Conservation (phyloP, 2,113 vertebrate species). For the Phyllostomus hastatus region DNA sequence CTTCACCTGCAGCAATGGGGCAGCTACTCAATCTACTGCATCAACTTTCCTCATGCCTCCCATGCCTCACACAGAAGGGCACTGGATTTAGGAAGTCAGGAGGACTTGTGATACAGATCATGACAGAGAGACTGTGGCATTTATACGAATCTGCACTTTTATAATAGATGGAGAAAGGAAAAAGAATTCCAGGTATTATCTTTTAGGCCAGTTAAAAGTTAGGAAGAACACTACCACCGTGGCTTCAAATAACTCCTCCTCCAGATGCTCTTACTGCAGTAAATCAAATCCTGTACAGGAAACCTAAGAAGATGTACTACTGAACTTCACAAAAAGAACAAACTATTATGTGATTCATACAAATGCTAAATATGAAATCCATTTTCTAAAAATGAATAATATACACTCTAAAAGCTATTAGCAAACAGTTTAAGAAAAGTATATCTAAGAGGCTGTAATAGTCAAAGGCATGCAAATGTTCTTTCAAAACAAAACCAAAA, state of each 20-base stretch:
- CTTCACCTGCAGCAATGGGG: neutral
- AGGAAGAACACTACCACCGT: neutral
- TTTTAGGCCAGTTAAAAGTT: neutral
- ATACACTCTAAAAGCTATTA: neutral
- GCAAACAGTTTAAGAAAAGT: neutral
- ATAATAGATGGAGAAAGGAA: neutral
- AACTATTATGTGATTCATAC: neutral
- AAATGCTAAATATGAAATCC: neutral
- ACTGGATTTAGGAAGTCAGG: neutral
- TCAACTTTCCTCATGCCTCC: neutral
- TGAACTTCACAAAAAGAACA: neutral
- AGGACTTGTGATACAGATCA: neutral
- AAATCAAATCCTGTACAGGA: neutral
- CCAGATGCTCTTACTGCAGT: neutral
- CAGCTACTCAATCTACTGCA: neutral
- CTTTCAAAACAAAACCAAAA: conserved; percentile 27
- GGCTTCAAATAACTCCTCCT: neutral
- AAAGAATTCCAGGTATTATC: neutral
- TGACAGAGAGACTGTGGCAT: neutral
- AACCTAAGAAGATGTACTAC: neutral
- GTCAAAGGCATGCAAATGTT: neutral
- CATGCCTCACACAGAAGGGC: neutral
- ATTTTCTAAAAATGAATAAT: neutral
- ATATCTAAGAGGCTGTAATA: neutral
- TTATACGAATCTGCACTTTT: neutral